Percentiles rank a stretch among this genome's conserved stretches.
Evolutionary conservation across 1,140 invertebrate genomes (phyloP).

Genomic region (Drosophila sulfurigaster): DNA sequence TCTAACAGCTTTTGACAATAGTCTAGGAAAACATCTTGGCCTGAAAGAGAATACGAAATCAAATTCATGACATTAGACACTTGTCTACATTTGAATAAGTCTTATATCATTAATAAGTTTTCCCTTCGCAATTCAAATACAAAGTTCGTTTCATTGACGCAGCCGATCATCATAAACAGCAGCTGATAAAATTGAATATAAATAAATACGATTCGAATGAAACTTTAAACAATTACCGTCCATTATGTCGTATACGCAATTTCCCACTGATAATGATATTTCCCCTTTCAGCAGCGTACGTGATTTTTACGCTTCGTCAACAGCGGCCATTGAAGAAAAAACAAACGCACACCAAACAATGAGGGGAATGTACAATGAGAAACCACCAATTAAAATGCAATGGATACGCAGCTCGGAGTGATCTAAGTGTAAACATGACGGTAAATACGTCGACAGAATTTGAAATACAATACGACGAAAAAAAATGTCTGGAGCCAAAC

Average conservation of each 20-base stretch:
- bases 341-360: not conserved
- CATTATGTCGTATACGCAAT: constrained; percentile 34
- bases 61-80: constrained; percentile 8
- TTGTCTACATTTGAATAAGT: not conserved
- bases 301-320: constrained; percentile 26
- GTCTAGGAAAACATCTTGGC: constrained; percentile 88
- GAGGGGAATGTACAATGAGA: constrained; percentile 1
- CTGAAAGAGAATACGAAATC: constrained; percentile 83
- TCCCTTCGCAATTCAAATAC: constrained; percentile 33
- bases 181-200: constrained; percentile 11
- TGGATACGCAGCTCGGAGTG: not conserved
- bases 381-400: not conserved
- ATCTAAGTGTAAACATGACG: constrained; percentile 62
- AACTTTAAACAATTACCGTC: constrained; percentile 7
- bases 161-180: constrained; percentile 31
- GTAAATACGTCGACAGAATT: constrained; percentile 64
- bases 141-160: constrained; percentile 33
- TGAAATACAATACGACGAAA: constrained; percentile 54
- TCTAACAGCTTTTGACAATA: constrained; percentile 89
- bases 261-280: constrained; percentile 22
- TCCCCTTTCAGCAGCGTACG: constrained; percentile 38
- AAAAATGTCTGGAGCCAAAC: not conserved
- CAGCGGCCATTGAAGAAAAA: constrained; percentile 16
- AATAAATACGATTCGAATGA: constrained; percentile 35
- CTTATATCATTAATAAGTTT: not conserved